These are phyloP conservation scores for Corythaeola cristata DNA, from an alignment of 2,113 vertebrate species.

Conservation along the genomic window DNA sequence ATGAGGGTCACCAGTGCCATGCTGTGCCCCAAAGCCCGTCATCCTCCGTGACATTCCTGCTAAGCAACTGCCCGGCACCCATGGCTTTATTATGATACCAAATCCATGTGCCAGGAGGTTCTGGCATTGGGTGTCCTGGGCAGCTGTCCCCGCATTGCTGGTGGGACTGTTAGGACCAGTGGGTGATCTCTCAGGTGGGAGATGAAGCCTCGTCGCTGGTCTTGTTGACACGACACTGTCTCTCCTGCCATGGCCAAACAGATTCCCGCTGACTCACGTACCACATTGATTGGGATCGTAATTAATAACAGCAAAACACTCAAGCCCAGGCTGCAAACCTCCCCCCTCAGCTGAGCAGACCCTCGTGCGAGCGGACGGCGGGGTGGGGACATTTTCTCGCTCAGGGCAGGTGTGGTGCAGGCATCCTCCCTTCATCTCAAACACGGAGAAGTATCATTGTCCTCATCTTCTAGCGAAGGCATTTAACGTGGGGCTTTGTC, in stretches of 20 bases:
- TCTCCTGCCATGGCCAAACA: not conserved
- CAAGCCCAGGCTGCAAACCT: not conserved
- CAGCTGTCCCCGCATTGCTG: not conserved
- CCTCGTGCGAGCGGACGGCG: accelerated
- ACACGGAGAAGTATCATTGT: accelerated
- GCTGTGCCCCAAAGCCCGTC: not conserved
- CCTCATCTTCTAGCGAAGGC: not conserved
- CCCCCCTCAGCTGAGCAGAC: not conserved
- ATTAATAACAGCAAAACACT: not conserved
- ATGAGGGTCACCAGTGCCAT: not conserved
- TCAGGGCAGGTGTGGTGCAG: not conserved
- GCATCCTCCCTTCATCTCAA: not conserved
- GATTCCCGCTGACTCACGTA: accelerated
- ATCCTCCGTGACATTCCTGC: accelerated
- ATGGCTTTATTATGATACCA: not conserved
- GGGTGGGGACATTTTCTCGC: not conserved
- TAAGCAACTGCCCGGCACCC: not conserved
- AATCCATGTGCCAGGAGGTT: not conserved
- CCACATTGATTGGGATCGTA: accelerated
- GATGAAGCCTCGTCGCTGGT: not conserved
- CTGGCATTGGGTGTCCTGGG: accelerated
- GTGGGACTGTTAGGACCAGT: not conserved
- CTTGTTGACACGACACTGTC: accelerated
- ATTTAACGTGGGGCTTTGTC: not conserved
- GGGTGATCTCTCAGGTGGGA: not conserved